Conservation (phyloP, 2,888 invertebrate species). For the Cheilosia variabilis region DNA sequence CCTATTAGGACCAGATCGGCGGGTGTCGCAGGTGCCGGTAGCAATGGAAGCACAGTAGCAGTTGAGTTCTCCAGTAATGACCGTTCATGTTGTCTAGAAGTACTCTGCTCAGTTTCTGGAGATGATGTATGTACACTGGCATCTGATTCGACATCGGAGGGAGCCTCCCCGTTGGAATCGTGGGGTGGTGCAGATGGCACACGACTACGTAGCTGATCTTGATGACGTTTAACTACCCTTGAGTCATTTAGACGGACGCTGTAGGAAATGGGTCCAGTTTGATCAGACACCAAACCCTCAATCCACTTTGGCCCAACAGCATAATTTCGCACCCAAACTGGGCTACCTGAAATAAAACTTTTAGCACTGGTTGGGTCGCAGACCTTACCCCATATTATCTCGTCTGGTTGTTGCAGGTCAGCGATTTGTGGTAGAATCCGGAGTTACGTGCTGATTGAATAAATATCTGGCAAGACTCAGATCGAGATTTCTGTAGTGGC, state of each 20-base stretch:
- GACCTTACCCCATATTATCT: conserved; percentile 27
- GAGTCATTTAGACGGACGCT: conserved; percentile 25
- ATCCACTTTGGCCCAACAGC: conserved; percentile 27
- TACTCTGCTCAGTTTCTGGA: conserved; percentile 6
- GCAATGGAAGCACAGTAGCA: neutral
- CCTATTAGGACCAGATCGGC: conserved; percentile 9
- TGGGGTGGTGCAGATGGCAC: neutral
- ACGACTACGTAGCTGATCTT: conserved; percentile 26
- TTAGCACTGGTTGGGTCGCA: conserved; percentile 5
- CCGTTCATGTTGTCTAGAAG: neutral
- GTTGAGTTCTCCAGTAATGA: conserved; percentile 1
- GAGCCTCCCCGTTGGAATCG: neutral
- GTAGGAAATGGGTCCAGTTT: conserved; percentile 27
- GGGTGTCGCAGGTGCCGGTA: neutral
- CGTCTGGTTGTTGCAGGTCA: conserved; percentile 13
- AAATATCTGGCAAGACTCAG: too few relatives aligned
- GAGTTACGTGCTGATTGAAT: too few relatives aligned
- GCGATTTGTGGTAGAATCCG: too few relatives aligned
- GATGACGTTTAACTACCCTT: conserved; percentile 34
- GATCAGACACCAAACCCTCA: conserved; percentile 1
- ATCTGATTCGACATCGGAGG: neutral
- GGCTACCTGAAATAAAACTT: conserved; percentile 21
- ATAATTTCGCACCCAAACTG: conserved; percentile 42
- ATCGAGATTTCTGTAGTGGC: too few relatives aligned
- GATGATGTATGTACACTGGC: neutral